phyloP scores from a whole-genome alignment of 2,113 vertebrate genomes.

The Astatoreochromis straeleni region DNA sequence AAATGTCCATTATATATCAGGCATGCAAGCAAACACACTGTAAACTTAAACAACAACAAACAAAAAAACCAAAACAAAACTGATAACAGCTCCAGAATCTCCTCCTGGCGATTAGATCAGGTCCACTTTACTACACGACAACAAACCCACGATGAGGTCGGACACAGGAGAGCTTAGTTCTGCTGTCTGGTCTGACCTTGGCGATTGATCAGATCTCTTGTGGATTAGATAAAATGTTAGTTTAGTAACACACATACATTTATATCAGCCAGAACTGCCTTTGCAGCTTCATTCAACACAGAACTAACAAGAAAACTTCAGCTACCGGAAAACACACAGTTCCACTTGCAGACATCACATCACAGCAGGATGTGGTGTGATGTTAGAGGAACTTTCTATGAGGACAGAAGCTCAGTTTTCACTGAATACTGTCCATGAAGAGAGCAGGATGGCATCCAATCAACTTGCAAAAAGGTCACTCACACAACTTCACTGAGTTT shows the following conservation, averaged over 20 bases:
- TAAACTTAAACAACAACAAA: slow-evolving; percentile 11
- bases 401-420: neutral
- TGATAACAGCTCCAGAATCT: neutral
- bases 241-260: neutral
- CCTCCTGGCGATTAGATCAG: neutral
- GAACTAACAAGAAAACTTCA: neutral
- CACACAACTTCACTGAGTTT: neutral
- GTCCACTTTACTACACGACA: slow-evolving; percentile 14
- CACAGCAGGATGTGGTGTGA: neutral
- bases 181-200: neutral
- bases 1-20: slow-evolving; percentile 15
- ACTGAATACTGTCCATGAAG: neutral
- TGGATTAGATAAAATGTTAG: neutral
- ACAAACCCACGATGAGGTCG: neutral
- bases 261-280: neutral
- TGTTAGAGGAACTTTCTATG: neutral
- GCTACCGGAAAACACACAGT: neutral
- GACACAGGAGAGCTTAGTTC: neutral
- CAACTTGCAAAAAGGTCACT: neutral
- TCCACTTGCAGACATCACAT: neutral
- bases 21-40: slow-evolving; percentile 57
- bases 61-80: neutral
- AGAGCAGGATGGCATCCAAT: neutral
- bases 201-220: neutral
- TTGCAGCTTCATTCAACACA: neutral